Evolutionary conservation across 2,797 vertebrate genomes (phyloP).

Genomic region (Manis javanica): DNA sequence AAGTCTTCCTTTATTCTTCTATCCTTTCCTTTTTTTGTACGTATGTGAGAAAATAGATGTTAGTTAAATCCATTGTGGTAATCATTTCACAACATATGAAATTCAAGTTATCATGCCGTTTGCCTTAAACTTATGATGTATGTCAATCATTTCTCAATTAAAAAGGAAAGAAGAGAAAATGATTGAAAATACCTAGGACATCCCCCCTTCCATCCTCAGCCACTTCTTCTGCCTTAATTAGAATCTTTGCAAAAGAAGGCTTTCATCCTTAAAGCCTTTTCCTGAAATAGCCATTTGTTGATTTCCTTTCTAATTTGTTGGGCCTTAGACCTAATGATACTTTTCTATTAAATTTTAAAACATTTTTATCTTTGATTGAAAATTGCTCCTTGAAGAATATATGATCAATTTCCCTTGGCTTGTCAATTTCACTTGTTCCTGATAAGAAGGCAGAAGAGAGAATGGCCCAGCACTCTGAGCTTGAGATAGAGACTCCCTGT

Average conservation of each 20-base stretch:
- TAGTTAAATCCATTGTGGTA: not conserved
- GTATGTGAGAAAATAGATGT: not conserved
- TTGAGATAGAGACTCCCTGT: not conserved
- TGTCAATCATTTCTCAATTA: not conserved
- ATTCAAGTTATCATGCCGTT: not conserved
- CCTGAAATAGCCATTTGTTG: constrained; percentile 37
- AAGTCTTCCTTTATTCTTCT: not conserved
- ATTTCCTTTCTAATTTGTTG: constrained; percentile 20
- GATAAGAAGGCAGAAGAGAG: not conserved
- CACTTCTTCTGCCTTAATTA: constrained; percentile 15
- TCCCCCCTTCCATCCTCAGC: not conserved
- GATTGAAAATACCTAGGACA: not conserved
- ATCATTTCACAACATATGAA: not conserved
- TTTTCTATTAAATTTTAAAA: constrained; percentile 21
- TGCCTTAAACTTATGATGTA: not conserved
- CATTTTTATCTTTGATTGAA: constrained; percentile 37
- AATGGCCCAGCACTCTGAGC: not conserved
- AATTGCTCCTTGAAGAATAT: constrained; percentile 22
- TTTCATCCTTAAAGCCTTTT: not conserved
- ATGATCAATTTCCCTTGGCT: not conserved
- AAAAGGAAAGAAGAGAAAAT: not conserved
- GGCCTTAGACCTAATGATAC: not conserved
- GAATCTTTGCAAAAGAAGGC: constrained; percentile 16
- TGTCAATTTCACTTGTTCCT: not conserved
- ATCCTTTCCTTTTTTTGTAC: not conserved